Conservation (phyloP, 2,888 invertebrate genomes). For the Nephrotoma appendiculata region DNA sequence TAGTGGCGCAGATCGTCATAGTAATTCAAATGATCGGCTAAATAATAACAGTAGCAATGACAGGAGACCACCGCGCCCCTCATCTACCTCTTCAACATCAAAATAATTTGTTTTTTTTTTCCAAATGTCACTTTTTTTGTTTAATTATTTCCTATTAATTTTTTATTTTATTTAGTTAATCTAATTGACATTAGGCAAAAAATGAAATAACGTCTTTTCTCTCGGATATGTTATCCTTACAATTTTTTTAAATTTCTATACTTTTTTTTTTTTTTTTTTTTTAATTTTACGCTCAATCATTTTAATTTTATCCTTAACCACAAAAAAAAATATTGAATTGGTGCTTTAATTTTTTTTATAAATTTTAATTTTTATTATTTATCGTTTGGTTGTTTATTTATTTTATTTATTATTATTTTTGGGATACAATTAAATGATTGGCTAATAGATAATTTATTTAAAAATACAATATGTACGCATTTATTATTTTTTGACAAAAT, state of each 20-base stretch:
- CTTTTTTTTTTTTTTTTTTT: background rate
- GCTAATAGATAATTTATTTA: background rate
- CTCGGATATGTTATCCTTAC: conserved; percentile 7
- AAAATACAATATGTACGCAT: background rate
- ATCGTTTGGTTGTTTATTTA: background rate
- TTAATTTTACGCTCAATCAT: background rate
- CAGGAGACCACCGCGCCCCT: background rate
- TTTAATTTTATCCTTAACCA: background rate
- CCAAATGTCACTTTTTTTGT: background rate
- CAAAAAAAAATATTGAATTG: background rate
- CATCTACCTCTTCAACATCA: background rate
- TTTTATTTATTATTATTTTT: background rate
- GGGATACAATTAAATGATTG: background rate
- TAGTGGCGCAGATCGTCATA: background rate
- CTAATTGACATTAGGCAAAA: background rate
- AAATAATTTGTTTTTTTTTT: background rate
- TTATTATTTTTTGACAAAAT: background rate
- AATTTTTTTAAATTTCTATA: background rate
- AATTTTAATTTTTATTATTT: background rate
- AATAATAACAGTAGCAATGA: background rate
- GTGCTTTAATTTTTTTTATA: background rate
- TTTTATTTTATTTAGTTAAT: background rate
- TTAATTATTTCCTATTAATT: background rate
- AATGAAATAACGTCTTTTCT: conserved; percentile 1
- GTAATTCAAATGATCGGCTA: background rate